Evolutionary conservation across 2,113 vertebrate species (phyloP).

Genomic region (Nothocercus julius): DNA sequence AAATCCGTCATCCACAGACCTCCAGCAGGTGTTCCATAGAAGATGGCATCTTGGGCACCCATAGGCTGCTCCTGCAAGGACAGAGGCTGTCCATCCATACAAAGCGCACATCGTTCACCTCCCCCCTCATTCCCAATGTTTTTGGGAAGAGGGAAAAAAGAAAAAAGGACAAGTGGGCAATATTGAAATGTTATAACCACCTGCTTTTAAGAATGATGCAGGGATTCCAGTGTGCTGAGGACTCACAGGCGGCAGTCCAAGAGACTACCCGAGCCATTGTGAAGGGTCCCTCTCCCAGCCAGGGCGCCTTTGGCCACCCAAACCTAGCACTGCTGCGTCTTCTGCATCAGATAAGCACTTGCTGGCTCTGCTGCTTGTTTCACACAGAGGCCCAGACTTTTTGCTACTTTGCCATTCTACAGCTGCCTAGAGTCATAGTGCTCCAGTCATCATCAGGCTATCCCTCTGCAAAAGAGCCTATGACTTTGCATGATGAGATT

Average conservation of each 20-base stretch:
- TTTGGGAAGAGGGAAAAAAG: not conserved
- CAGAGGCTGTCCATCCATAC: not conserved
- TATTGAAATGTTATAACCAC: not conserved
- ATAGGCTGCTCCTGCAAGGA: not conserved
- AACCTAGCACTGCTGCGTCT: not conserved
- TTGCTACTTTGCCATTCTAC: not conserved
- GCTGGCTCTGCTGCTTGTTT: not conserved
- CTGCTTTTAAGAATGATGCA: not conserved
- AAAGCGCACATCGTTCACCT: not conserved
- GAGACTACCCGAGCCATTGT: accelerated
- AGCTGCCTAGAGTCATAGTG: not conserved
- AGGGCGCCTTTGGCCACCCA: not conserved
- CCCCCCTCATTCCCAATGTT: not conserved
- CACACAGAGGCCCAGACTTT: not conserved
- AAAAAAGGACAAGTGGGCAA: not conserved
- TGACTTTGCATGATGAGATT: not conserved
- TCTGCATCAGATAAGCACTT: not conserved
- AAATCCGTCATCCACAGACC: not conserved
- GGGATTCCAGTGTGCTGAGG: not conserved
- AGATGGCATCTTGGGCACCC: not conserved
- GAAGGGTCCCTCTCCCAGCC: not conserved
- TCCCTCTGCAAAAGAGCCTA: not conserved
- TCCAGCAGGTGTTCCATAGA: not conserved
- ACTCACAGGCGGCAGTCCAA: not conserved
- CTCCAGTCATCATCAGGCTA: not conserved